A percentile compares a stretch with the other conserved stretches of the same genome.
Evolutionary conservation across 2,113 vertebrate genomes (phyloP).

Genomic region (Epinephelus fuscoguttatus): DNA sequence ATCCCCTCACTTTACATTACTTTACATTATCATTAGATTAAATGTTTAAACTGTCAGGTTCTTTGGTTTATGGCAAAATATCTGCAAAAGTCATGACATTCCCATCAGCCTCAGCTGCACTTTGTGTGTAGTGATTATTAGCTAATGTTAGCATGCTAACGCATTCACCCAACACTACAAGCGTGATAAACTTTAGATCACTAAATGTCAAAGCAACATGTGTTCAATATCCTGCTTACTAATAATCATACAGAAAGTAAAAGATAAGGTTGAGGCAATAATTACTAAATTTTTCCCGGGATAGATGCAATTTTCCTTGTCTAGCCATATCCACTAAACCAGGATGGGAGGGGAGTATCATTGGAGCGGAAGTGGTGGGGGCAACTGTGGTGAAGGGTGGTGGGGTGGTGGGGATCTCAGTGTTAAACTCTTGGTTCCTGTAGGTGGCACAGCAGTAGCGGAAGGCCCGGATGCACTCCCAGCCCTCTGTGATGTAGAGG

Average conservation of each 20-base stretch:
- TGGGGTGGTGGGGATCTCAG: constrained; percentile 61
- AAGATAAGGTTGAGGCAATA: neutral
- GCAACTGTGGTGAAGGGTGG: constrained; percentile 34
- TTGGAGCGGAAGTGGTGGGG: neutral
- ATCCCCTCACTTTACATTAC: too few relatives aligned
- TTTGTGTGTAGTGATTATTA: neutral
- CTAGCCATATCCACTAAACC: accelerated
- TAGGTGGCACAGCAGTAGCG: constrained; percentile 87
- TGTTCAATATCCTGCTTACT: neutral
- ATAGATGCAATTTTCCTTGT: neutral
- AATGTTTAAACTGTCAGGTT: neutral
- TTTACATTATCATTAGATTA: too few relatives aligned
- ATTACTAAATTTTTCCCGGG: neutral
- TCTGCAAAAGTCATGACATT: neutral
- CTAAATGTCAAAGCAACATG: neutral
- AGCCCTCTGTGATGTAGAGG: constrained; percentile 84
- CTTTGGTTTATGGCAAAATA: neutral
- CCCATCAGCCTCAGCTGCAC: neutral
- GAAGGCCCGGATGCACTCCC: constrained; percentile 86
- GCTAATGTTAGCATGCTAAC: neutral
- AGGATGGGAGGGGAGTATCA: accelerated
- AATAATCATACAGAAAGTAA: too few relatives aligned
- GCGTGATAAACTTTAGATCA: neutral
- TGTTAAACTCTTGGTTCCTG: constrained; percentile 68
- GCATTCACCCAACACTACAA: neutral